A percentile compares a stretch with the other conserved stretches of the same genome.
Evolutionary conservation across 2,888 invertebrate species (phyloP).

Genomic region (Patella depressa): DNA sequence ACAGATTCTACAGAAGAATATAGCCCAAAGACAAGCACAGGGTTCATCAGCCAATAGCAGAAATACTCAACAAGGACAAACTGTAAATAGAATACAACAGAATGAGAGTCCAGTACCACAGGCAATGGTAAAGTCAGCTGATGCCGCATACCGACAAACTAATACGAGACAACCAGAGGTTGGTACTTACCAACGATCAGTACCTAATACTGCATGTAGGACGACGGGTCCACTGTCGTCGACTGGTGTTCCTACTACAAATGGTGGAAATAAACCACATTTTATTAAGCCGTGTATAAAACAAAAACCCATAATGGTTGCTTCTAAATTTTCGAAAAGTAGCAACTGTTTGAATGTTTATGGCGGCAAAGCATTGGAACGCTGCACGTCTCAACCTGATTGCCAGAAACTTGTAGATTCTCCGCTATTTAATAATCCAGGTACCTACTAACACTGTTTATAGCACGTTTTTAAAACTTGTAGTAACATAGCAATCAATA

Average conservation of each 20-base stretch:
- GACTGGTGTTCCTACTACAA: constrained; percentile 1
- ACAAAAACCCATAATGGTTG: background rate
- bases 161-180: constrained; percentile 21
- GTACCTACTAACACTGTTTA: constrained; percentile 28
- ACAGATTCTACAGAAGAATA: constrained; percentile 44
- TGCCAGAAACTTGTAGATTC: constrained; percentile 38
- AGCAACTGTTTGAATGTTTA: constrained; percentile 22
- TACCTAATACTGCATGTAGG: background rate
- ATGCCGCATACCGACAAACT: background rate
- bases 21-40: constrained; percentile 35
- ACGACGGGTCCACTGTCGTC: background rate
- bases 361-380: constrained; percentile 32
- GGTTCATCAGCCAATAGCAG: constrained; percentile 17
- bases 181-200: constrained; percentile 19
- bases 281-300: background rate
- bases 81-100: background rate
- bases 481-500: background rate
- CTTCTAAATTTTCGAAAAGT: background rate
- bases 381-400: constrained; percentile 41
- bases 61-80: constrained; percentile 8
- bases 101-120: constrained; percentile 14
- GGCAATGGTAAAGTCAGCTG: constrained; percentile 12
- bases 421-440: constrained; percentile 30
- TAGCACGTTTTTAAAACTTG: background rate
- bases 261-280: background rate